Percentiles rank a stretch among this genome's conserved stretches.
These are phyloP conservation scores for Drusus annulatus DNA, from an alignment of 1,140 invertebrate genomes.

Conservation along the genomic window DNA sequence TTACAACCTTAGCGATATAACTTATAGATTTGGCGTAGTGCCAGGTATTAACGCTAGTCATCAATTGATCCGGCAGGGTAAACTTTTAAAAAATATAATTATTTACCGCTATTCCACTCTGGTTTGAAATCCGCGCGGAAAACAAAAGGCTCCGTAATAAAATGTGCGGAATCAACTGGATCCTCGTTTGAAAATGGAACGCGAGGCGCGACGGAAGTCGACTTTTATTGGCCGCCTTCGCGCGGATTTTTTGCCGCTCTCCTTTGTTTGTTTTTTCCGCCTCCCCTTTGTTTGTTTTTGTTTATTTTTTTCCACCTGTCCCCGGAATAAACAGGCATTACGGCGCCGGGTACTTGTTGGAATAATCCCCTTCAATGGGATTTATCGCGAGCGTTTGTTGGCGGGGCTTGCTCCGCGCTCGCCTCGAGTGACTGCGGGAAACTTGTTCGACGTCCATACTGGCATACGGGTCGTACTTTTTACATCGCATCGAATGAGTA, in stretches of 20 bases:
- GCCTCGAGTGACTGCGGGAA: not conserved
- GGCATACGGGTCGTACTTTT: no score
- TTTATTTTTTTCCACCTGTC: conserved; percentile 40
- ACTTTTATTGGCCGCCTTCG: conserved; percentile 36
- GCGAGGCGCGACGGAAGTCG: not conserved
- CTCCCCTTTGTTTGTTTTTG: conserved; percentile 14
- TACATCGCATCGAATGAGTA: no score
- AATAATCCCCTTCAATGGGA: conserved; percentile 41
- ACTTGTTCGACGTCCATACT: no score
- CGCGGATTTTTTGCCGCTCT: conserved; percentile 39
- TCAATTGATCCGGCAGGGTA: no score
- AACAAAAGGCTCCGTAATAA: conserved; percentile 2
- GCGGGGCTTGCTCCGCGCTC: not conserved
- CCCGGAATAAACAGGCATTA: conserved; percentile 47
- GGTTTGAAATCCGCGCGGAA: not conserved
- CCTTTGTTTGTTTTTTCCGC: conserved; percentile 22
- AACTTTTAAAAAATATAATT: no score
- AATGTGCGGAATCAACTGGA: conserved; percentile 1
- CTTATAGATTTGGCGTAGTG: no score
- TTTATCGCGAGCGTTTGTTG: conserved; percentile 32
- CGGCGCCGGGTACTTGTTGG: conserved; percentile 17
- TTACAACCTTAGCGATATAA: no score
- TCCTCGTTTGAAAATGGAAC: conserved; percentile 2
- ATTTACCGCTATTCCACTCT: not conserved
- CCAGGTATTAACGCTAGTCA: no score